Evolutionary conservation across 2,113 vertebrate species (phyloP).

Genomic region (Megaptera novaeangliae): DNA sequence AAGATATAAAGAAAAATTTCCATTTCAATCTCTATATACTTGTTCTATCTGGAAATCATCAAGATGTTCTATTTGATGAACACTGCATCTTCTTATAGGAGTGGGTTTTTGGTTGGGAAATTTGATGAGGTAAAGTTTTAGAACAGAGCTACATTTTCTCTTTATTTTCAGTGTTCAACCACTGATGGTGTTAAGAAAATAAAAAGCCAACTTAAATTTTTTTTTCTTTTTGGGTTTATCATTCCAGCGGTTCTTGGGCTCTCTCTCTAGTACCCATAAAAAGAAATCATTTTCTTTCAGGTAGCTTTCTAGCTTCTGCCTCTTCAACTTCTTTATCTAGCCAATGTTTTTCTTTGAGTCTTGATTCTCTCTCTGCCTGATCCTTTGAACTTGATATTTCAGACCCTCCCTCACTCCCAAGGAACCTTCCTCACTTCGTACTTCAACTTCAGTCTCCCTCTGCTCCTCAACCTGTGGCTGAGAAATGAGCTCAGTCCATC

Average conservation of each 20-base stretch:
- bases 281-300: not conserved
- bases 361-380: not conserved
- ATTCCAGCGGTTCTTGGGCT: not conserved
- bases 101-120: not conserved
- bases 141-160: not conserved
- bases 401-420: not conserved
- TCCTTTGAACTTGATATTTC: not conserved
- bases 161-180: slow-evolving; percentile 28
- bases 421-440: not conserved
- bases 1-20: too few relatives aligned
- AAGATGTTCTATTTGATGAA: too few relatives aligned
- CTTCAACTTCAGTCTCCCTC: not conserved
- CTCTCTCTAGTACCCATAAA: not conserved
- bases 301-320: not conserved
- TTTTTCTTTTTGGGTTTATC: not conserved
- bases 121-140: not conserved
- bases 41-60: too few relatives aligned
- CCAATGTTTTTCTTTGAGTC: not conserved
- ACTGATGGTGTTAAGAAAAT: not conserved
- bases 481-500: not conserved
- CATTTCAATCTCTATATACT: too few relatives aligned
- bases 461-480: not conserved
- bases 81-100: not conserved
- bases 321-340: not conserved
- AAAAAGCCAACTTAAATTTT: not conserved